Conservation (phyloP, 2,888 invertebrate species). For the Idaea dimidiata region DNA sequence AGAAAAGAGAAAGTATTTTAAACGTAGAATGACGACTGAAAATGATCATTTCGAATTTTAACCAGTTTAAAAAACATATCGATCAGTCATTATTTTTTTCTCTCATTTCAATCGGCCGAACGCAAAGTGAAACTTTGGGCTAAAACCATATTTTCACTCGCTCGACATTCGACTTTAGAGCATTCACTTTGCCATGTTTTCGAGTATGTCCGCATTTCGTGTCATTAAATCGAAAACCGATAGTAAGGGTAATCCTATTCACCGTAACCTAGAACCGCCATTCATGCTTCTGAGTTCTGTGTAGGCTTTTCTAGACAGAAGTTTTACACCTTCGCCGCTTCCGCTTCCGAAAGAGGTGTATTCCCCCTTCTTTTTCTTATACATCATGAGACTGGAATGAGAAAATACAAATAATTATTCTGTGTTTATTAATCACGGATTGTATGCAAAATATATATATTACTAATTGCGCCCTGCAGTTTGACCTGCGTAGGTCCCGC, state of each 20-base stretch:
- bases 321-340: slow-evolving; percentile 56
- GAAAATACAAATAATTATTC: slow-evolving; percentile 10
- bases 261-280: slow-evolving; percentile 55
- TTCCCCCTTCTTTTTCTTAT: slow-evolving; percentile 59
- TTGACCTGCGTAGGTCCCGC: no score
- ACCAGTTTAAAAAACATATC: not conserved
- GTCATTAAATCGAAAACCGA: not conserved
- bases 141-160: no score
- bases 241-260: not conserved
- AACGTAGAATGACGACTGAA: not conserved
- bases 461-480: no score
- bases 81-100: not conserved
- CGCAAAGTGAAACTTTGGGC: no score
- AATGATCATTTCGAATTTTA: not conserved
- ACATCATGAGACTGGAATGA: slow-evolving; percentile 69
- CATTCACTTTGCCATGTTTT: no score
- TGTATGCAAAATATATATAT: not conserved
- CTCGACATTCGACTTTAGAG: no score
- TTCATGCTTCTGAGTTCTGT: slow-evolving; percentile 70
- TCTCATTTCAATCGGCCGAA: not conserved
- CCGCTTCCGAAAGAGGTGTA: slow-evolving; percentile 40
- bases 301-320: slow-evolving; percentile 59
- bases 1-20: not conserved
- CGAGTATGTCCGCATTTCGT: no score
- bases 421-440: not conserved